phyloP scores from a whole-genome alignment of 2,113 vertebrate genomes.

The Neotoma lepida region DNA sequence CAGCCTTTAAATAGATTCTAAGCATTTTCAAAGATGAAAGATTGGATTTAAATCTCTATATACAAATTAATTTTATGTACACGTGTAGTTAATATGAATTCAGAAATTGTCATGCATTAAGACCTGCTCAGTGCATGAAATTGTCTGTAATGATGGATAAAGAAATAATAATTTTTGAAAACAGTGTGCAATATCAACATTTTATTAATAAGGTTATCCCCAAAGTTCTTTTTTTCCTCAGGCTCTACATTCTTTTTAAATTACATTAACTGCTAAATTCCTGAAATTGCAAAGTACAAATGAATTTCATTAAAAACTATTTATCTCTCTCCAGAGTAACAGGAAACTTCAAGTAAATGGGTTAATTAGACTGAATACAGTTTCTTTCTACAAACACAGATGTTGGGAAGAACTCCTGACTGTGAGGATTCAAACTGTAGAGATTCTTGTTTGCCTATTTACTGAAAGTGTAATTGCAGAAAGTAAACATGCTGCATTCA shows the following conservation, averaged over 20 bases:
- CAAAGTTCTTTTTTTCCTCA: conserved; percentile 43
- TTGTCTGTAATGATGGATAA: neutral
- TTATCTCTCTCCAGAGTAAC: conserved; percentile 64
- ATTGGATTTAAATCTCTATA: conserved; percentile 24
- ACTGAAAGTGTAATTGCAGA: neutral
- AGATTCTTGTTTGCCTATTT: neutral
- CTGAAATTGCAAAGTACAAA: conserved; percentile 63
- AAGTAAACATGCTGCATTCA: conserved; percentile 17
- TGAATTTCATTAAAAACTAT: conserved; percentile 60
- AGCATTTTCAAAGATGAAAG: conserved; percentile 38
- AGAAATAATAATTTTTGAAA: conserved; percentile 47
- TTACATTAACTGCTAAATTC: conserved; percentile 55
- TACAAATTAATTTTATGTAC: conserved; percentile 32
- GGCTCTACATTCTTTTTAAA: conserved; percentile 69
- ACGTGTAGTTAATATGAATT: conserved; percentile 19
- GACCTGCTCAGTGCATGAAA: conserved; percentile 7
- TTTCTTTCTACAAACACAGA: conserved; percentile 52
- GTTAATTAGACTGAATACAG: conserved; percentile 46
- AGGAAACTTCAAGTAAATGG: conserved; percentile 67
- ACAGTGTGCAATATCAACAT: conserved; percentile 50
- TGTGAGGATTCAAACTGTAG: neutral
- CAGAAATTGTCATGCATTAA: neutral
- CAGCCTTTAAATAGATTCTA: conserved; percentile 28
- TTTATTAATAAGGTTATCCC: conserved; percentile 39
- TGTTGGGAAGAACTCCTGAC: conserved; percentile 48